phyloP scores from a whole-genome alignment of 2,797 vertebrate genomes.

The Tragelaphus oryx region DNA sequence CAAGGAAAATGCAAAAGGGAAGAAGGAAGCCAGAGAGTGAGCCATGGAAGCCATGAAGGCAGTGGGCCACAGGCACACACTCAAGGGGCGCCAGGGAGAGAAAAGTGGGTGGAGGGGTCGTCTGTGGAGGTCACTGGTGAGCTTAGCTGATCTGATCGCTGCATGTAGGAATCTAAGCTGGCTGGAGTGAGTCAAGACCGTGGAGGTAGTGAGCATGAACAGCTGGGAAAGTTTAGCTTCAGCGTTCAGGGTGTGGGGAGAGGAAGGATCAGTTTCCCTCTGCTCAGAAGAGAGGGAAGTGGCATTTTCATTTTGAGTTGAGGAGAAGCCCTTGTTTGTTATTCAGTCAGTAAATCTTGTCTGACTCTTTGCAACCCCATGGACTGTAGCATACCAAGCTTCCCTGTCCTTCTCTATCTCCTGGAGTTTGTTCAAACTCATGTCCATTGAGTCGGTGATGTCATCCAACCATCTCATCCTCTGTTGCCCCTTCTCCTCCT shows the following conservation, averaged over 20 bases:
- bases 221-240: not conserved
- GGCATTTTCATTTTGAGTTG: not conserved
- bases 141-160: not conserved
- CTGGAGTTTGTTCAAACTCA: not conserved
- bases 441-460: not conserved
- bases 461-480: not conserved
- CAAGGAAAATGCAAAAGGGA: not conserved
- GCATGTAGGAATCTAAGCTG: accelerated
- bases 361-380: not conserved
- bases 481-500: not conserved
- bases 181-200: not conserved
- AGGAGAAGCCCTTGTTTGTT: not conserved
- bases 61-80: accelerated
- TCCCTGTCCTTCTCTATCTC: not conserved
- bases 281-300: not conserved
- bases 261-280: not conserved
- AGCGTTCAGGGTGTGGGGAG: not conserved
- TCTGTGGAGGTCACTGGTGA: not conserved
- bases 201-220: not conserved
- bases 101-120: not conserved
- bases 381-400: not conserved
- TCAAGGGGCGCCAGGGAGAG: not conserved
- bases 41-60: not conserved
- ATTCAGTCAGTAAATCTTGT: not conserved
- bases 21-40: not conserved